These are phyloP conservation scores for Watsonalla binaria DNA, from an alignment of 2,888 invertebrate species.

Conservation along the genomic window DNA sequence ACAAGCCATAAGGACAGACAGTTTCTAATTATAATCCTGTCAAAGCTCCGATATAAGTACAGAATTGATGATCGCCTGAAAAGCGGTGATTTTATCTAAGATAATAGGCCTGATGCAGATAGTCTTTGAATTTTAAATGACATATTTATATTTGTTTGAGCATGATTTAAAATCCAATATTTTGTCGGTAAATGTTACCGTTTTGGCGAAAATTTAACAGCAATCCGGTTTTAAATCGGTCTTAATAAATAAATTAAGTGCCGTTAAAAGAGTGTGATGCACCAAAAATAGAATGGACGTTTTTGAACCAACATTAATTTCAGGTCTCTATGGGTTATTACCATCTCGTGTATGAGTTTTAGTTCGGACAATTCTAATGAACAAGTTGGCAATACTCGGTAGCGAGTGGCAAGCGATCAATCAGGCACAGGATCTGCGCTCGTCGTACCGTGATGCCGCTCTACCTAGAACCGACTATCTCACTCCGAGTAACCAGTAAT, in stretches of 20 bases:
- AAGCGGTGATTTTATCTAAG: conserved; percentile 66
- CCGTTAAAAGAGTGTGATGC: too few relatives aligned
- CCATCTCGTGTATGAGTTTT: neutral
- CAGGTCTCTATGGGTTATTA: neutral
- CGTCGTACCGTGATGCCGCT: conserved; percentile 66
- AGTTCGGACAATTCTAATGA: neutral
- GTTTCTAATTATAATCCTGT: conserved; percentile 79
- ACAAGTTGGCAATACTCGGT: neutral
- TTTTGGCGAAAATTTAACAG: too few relatives aligned
- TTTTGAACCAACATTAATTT: too few relatives aligned
- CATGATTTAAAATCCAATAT: conserved; percentile 7
- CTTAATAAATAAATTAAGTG: too few relatives aligned
- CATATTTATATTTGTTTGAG: conserved; percentile 45
- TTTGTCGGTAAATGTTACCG: too few relatives aligned
- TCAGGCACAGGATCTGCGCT: conserved; percentile 72
- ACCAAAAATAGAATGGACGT: too few relatives aligned
- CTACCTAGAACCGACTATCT: conserved; percentile 48
- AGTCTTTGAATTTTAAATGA: conserved; percentile 55
- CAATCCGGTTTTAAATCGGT: too few relatives aligned
- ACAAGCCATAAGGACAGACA: conserved; percentile 72
- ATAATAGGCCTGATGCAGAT: conserved; percentile 60
- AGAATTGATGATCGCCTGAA: conserved; percentile 73
- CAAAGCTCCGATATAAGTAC: conserved; percentile 70
- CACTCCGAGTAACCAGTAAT: conserved; percentile 21
- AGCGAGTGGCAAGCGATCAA: conserved; percentile 45